A percentile compares a stretch with the other conserved stretches of the same genome.
Conservation (phyloP, 1,140 invertebrate species). For the Atopsyche davidsoni region DNA sequence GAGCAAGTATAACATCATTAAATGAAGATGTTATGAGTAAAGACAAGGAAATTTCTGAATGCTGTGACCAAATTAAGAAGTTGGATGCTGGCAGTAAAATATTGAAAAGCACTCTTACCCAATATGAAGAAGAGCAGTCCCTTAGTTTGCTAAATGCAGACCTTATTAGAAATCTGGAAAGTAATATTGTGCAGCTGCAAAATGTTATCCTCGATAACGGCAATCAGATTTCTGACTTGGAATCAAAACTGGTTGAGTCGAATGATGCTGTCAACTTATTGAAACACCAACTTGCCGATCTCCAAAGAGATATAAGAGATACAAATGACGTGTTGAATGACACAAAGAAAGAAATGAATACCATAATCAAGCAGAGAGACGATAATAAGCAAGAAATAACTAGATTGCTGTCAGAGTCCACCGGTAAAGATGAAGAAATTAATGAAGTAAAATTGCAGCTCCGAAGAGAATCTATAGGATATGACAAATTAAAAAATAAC, state of each 20-base stretch:
- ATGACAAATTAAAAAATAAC: constrained; percentile 40
- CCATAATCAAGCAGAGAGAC: constrained; percentile 26
- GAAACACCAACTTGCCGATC: constrained; percentile 3
- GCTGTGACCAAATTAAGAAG: constrained; percentile 47
- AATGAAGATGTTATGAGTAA: constrained; percentile 37
- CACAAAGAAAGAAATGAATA: constrained; percentile 30
- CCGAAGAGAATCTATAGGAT: constrained; percentile 46
- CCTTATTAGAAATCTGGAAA: constrained; percentile 41
- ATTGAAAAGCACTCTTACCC: constrained; percentile 42
- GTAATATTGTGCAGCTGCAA: constrained; percentile 37
- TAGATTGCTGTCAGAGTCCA: constrained; percentile 40
- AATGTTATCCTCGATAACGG: constrained; percentile 40
- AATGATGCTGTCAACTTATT: constrained; percentile 10
- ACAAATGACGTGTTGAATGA: constrained; percentile 22
- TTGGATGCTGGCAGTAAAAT: constrained; percentile 45
- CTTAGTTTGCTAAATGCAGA: constrained; percentile 40
- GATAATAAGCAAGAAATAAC: constrained; percentile 39
- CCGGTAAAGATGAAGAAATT: constrained; percentile 52
- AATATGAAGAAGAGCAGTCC: constrained; percentile 45
- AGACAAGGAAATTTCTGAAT: constrained; percentile 45
- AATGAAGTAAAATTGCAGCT: constrained; percentile 45
- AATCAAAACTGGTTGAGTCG: constrained; percentile 39
- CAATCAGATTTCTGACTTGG: constrained; percentile 38
- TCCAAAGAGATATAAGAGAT: constrained; percentile 18
- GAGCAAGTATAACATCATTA: constrained; percentile 3